phyloP scores from a whole-genome alignment of 2,113 vertebrate genomes.

The Sturnus vulgaris region DNA sequence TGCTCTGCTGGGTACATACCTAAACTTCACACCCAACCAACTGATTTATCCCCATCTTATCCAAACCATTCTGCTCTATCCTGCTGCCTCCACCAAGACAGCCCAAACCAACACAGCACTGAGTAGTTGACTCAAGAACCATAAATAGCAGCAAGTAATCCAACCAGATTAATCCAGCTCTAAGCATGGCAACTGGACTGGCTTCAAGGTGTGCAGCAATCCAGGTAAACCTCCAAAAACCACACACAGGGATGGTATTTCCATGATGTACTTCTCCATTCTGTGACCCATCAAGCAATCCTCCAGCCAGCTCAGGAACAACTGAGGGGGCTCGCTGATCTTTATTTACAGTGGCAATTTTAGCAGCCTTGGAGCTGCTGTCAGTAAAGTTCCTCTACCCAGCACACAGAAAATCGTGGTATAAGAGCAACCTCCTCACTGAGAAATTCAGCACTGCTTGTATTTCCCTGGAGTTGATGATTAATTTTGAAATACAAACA shows the following conservation, averaged over 20 bases:
- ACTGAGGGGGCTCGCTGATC: rapidly evolving
- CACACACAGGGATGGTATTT: background rate
- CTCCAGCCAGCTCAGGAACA: background rate
- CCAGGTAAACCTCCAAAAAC: background rate
- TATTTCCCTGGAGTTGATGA: background rate
- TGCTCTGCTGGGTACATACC: background rate
- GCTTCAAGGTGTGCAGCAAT: background rate
- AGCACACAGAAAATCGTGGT: background rate
- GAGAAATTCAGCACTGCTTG: background rate
- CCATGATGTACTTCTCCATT: background rate
- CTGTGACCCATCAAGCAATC: background rate
- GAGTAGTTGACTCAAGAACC: background rate
- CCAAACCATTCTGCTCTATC: background rate
- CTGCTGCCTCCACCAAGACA: background rate
- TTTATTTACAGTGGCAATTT: background rate
- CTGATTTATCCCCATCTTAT: background rate
- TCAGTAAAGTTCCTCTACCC: background rate
- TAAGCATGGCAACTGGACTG: background rate
- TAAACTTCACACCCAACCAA: background rate
- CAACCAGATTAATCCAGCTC: conserved; percentile 14
- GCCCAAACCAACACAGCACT: background rate
- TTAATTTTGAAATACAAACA: background rate
- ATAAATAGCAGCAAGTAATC: conserved; percentile 35
- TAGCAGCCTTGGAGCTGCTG: background rate
- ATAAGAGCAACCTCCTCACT: background rate